Evolutionary conservation across 2,797 vertebrate genomes (phyloP).

Genomic region (Pseudochaenichthys georgianus): DNA sequence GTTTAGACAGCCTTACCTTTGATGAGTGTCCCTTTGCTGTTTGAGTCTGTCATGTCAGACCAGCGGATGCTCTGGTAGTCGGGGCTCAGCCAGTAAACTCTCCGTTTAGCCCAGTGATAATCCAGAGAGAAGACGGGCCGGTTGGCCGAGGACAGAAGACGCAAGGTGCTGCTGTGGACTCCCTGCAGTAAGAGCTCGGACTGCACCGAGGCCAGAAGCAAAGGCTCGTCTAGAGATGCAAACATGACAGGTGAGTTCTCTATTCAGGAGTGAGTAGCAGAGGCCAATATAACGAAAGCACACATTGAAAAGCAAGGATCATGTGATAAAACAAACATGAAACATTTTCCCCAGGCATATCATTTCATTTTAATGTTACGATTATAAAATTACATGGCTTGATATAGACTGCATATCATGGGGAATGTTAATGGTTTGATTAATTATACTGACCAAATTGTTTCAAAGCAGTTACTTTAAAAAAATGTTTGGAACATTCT

Average conservation of each 20-base stretch:
- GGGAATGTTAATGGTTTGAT: not conserved
- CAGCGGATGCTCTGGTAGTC: conserved; percentile 92
- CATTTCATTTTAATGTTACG: not conserved
- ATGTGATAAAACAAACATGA: not conserved
- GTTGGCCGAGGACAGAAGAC: conserved; percentile 81
- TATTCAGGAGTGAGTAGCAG: not conserved
- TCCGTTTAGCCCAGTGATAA: conserved; percentile 86
- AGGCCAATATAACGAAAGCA: not conserved
- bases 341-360: not conserved
- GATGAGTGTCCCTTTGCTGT: conserved; percentile 86
- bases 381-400: not conserved
- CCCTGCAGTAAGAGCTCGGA: conserved; percentile 87
- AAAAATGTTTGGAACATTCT: too few species aligned
- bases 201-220: conserved; percentile 89
- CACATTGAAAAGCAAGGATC: not conserved
- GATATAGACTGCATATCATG: not conserved
- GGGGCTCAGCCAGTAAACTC: conserved; percentile 91
- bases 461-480: not conserved
- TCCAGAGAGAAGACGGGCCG: conserved; percentile 89
- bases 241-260: not conserved
- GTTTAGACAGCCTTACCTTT: conserved; percentile 84
- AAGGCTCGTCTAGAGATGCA: conserved; percentile 85
- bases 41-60: conserved; percentile 77
- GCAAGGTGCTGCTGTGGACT: conserved; percentile 82
- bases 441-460: not conserved